These are phyloP conservation scores for Leptinotarsa texana DNA, from an alignment of 1,140 invertebrate genomes.

Conservation along the genomic window DNA sequence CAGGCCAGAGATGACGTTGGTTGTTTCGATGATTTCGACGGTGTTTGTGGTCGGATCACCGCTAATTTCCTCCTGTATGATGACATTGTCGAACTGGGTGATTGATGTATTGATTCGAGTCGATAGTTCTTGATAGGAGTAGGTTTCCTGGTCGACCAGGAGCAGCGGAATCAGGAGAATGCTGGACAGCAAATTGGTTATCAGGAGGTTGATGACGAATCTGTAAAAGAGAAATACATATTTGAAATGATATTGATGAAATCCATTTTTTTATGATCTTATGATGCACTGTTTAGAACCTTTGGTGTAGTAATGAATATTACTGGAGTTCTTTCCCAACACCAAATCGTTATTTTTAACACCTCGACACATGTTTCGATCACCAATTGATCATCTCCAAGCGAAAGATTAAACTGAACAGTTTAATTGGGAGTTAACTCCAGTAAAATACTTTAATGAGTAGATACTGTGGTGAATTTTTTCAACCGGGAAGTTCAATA, in stretches of 20 bases:
- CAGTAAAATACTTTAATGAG: too few species aligned
- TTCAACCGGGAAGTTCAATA: too few species aligned
- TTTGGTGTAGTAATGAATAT: too few species aligned
- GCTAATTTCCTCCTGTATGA: constrained; percentile 29
- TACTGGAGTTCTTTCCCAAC: too few species aligned
- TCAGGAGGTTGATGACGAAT: constrained; percentile 71
- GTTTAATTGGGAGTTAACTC: too few species aligned
- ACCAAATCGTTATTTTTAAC: too few species aligned
- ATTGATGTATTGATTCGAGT: constrained; percentile 25
- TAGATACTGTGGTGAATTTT: too few species aligned
- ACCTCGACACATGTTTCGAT: too few species aligned
- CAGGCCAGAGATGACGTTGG: background rate
- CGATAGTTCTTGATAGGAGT: constrained; percentile 9
- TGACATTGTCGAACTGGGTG: constrained; percentile 17
- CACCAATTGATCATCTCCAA: too few species aligned
- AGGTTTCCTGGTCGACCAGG: constrained; percentile 56
- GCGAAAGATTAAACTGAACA: too few species aligned
- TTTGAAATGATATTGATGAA: background rate
- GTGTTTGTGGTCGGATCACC: constrained; percentile 18
- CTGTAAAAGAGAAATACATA: constrained; percentile 54
- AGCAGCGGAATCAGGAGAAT: constrained; percentile 65
- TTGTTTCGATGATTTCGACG: background rate
- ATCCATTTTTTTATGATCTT: too few species aligned
- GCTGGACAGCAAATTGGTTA: constrained; percentile 69
- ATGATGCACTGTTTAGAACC: too few species aligned